Evolutionary conservation across 2,113 vertebrate genomes (phyloP), one percentile per base, ranked within the genome.

Genomic region (Halcyon malimbica): DNA sequence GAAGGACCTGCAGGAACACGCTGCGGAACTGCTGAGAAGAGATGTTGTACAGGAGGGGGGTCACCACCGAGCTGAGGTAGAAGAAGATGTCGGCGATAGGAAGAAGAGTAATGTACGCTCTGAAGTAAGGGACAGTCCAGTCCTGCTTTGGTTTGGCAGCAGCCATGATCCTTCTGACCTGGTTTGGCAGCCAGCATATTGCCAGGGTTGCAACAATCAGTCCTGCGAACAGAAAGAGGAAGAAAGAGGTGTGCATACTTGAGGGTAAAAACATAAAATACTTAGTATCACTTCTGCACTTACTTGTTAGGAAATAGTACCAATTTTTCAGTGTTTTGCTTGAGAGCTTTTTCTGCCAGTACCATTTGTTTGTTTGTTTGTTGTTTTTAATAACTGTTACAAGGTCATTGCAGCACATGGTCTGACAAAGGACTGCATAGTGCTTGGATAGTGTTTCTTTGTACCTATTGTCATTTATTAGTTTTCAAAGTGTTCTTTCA

Each of bases 21-120:
- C 96, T 87, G 75, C 99, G 98, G 98, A 99, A 99, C 97, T 99
- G 99, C 67, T 57, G 97, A 1, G 99, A 99, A 11, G 99, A 99
- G 63, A 99, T 95, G 90, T 98, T 99, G 98, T 99, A 99, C 37
- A 99, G 98, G 42, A 99, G 98, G 1, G 99, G 99, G 97, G 99
- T 99, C 92, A 99, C 83, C 69, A 99, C 99, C 0, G 99, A 99
- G 97, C 99, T 99, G 35, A 99, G 97, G 97, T 99, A 99, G 98
- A 99, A 99, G 98, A 99, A 99, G 75, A 97, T 98, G 94, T 99
- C 97, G 0, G 99, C 97, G 39, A 99, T 97, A 3, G 99, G 99
- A 8, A 99, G 98, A 12, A 99, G 98, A 41, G 11, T 96, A 85
- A 99, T 87, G 77, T 99, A 99, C 1, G 87, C 97, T 33, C 5